phyloP scores from a whole-genome alignment of 2,888 invertebrate species.

The Drosophila nigricruria region DNA sequence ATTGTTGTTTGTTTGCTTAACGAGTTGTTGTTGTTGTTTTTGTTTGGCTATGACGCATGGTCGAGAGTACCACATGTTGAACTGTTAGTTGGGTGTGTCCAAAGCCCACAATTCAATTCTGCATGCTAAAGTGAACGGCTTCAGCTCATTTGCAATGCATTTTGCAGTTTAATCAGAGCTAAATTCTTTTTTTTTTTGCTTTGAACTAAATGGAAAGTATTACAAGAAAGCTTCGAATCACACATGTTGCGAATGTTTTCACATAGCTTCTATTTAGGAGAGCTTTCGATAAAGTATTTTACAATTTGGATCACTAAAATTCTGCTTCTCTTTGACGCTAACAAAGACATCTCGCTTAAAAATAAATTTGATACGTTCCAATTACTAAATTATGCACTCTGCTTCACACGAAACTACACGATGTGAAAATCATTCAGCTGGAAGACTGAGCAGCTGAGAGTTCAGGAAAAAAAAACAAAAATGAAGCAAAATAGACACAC shows the following conservation, averaged over 20 bases:
- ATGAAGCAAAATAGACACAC: slow-evolving; percentile 10
- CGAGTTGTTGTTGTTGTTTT: not conserved
- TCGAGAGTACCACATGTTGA: slow-evolving; percentile 41
- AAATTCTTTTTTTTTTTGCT: not conserved
- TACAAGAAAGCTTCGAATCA: not conserved
- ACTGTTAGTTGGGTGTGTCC: slow-evolving; percentile 18
- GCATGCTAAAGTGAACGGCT: slow-evolving; percentile 23
- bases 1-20: slow-evolving; percentile 11
- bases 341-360: slow-evolving; percentile 48
- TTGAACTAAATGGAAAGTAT: not conserved
- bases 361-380: slow-evolving; percentile 74
- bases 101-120: slow-evolving; percentile 21
- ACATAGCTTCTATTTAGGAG: not conserved
- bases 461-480: slow-evolving; percentile 10
- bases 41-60: slow-evolving; percentile 40
- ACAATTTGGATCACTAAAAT: not conserved
- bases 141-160: slow-evolving; percentile 13
- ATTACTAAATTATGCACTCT: slow-evolving; percentile 77
- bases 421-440: slow-evolving; percentile 80
- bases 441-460: slow-evolving; percentile 75
- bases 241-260: not conserved
- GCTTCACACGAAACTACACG: slow-evolving; percentile 45
- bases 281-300: slow-evolving; percentile 5
- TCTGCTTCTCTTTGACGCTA: slow-evolving; percentile 8
- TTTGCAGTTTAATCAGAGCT: slow-evolving; percentile 12